phyloP scores from a whole-genome alignment of 1,140 invertebrate species.

The Lepidurus packardi region DNA sequence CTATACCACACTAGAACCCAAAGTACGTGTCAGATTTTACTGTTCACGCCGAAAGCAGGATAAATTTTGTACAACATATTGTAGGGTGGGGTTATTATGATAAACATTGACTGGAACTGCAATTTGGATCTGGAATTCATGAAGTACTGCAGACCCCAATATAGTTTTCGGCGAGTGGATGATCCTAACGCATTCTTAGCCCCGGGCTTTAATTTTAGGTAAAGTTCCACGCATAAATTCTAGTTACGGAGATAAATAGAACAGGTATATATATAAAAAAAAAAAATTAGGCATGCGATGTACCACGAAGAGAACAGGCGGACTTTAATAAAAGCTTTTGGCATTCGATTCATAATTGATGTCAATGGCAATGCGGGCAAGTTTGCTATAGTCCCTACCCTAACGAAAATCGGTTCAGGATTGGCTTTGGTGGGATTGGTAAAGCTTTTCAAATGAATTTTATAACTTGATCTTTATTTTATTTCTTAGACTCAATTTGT shows the following conservation, averaged over 20 bases:
- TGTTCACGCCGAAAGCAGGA: conserved; percentile 16
- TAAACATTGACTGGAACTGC: conserved; percentile 52
- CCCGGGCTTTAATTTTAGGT: conserved; percentile 52
- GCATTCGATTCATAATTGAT: conserved; percentile 50
- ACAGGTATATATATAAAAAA: conserved; percentile 36
- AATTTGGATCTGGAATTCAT: conserved; percentile 48
- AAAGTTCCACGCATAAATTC: conserved; percentile 31
- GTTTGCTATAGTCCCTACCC: conserved; percentile 48
- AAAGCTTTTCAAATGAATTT: conserved; percentile 36
- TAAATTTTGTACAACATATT: conserved; percentile 25
- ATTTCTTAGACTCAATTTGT: conserved; percentile 45
- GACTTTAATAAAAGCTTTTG: conserved; percentile 51
- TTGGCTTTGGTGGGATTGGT: conserved; percentile 50
- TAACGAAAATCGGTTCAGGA: conserved; percentile 52
- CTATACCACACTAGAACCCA: conserved; percentile 42
- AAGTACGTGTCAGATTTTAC: conserved; percentile 39
- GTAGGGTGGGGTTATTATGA: conserved; percentile 50
- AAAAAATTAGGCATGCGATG: conserved; percentile 46
- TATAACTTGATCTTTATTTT: conserved; percentile 27
- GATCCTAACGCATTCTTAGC: conserved; percentile 40
- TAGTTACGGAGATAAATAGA: conserved; percentile 31
- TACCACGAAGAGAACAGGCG: conserved; percentile 45
- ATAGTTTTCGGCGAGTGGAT: conserved; percentile 48
- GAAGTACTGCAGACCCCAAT: conserved; percentile 48
- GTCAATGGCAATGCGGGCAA: conserved; percentile 50